Base-by-base conservation (phyloP, 2,888 invertebrate genomes). In the Leistus spinibarbis region DNA sequence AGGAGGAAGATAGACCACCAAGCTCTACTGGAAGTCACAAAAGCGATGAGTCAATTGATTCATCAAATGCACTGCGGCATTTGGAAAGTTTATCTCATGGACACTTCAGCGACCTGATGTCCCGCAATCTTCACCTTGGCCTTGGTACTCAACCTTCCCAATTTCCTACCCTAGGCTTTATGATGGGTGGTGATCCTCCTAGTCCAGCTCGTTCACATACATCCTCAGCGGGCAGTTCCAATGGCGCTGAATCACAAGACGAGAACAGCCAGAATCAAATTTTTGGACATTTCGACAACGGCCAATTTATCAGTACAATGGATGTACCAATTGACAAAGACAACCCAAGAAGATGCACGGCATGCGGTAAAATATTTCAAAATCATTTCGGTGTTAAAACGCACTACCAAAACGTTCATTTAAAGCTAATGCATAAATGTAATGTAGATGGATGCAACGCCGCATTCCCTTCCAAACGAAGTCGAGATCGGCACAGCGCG, bases 391-490 rank as follows among this genome's bases (percentile, higher is more conserved):
- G 95, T 67, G 92, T 97, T 22, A 97, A 97, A 86, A 95, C 95
- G 0, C 98, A 98, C 84, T 98, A 96, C 85, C 97, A 97, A 87
- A 97, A 95, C 85, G 95, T 96, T 9, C 98, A 98, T 86, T 90
- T 98, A 69, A 98, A 98, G 86, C 87, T 97, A 76, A 95, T 97
- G 93, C 97, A 97, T 86, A 95, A 95, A 83, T 98, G 98, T 86
- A 95, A 93, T 81, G 93, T 96, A 23, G 97, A 97, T 79, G 97
- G 97, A 0, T 98, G 98, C 84, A 95, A 95, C 86, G 97, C 97
- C 0, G 94, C 96, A 0, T 98, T 98, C 84, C 95, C 96, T 3
- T 97, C 97, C 0, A 97, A 96, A 83, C 88, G 96, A 75, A 95
- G 94, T 81, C 91, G 97, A 80, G 98, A 98, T 82, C 90, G 96